Percentiles rank a stretch among this genome's conserved stretches.
Evolutionary conservation across 1,140 invertebrate genomes (phyloP).

Genomic region (Odontomachus brunneus): DNA sequence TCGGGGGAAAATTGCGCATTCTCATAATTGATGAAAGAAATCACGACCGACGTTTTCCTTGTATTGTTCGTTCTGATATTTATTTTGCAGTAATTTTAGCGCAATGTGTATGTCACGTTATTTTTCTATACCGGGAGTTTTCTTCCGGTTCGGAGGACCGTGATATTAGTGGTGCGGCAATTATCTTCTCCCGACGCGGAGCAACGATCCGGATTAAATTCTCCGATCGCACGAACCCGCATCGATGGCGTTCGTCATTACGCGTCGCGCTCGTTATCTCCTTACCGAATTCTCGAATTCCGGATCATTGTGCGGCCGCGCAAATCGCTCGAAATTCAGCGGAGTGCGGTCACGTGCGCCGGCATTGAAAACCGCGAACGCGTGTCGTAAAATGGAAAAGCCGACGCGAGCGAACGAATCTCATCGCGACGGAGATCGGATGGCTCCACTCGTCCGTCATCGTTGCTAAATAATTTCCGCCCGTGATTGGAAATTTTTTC

Average conservation of each 20-base stretch:
- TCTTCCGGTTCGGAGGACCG: not conserved
- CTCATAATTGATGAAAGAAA: not conserved
- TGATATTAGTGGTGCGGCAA: not conserved
- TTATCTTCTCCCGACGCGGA: not conserved
- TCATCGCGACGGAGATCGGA: slow-evolving; percentile 17
- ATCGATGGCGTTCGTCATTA: slow-evolving; percentile 9
- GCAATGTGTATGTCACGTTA: not conserved
- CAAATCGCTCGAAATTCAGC: slow-evolving; percentile 50
- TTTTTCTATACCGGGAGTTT: too few relatives aligned
- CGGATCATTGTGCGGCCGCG: slow-evolving; percentile 16
- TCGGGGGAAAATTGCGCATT: not conserved
- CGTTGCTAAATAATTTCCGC: slow-evolving; percentile 49
- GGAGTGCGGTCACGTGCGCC: slow-evolving; percentile 15
- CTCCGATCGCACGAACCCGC: not conserved
- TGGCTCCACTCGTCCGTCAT: slow-evolving; percentile 38
- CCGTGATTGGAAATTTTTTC: slow-evolving; percentile 59
- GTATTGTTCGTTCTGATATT: too few relatives aligned
- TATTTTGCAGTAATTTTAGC: not conserved
- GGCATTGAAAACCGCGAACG: slow-evolving; percentile 52
- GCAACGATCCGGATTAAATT: not conserved
- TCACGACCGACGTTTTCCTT: not conserved
- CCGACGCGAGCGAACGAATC: slow-evolving; percentile 8
- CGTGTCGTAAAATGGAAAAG: slow-evolving; percentile 54
- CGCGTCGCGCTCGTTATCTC: slow-evolving; percentile 44
- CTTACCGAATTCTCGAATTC: slow-evolving; percentile 46